Percentiles rank a stretch among this genome's conserved stretches.
These are phyloP conservation scores for Xestia xanthographa DNA, from an alignment of 2,888 invertebrate genomes.

Conservation along the genomic window DNA sequence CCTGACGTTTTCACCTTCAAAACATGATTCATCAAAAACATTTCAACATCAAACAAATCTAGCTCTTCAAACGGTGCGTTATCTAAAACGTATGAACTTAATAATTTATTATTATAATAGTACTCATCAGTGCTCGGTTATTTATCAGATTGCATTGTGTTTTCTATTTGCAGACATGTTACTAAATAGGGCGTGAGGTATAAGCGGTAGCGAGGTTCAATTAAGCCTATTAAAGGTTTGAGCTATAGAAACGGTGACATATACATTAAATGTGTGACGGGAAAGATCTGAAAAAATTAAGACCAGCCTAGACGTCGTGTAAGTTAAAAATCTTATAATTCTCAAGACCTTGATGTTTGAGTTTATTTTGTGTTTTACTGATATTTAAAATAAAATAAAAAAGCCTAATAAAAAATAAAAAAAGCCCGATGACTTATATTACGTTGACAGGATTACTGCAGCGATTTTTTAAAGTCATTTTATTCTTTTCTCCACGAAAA, in stretches of 20 bases:
- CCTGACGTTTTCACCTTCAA: too few species aligned
- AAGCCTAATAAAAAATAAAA: too few species aligned
- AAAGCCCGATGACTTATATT: background rate
- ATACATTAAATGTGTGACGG: background rate
- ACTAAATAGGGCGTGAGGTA: constrained; percentile 2
- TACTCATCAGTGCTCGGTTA: constrained; percentile 37
- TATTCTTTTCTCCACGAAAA: background rate
- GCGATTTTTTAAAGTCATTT: background rate
- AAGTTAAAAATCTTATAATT: background rate
- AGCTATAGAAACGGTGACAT: background rate
- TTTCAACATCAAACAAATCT: background rate
- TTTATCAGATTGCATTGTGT: constrained; percentile 65
- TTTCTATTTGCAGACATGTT: constrained; percentile 56
- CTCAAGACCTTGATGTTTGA: background rate
- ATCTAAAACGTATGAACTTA: constrained; percentile 23
- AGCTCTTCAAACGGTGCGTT: constrained; percentile 15
- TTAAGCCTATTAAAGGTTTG: background rate
- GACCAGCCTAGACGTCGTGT: background rate
- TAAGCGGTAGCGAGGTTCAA: constrained; percentile 34
- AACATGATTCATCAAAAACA: background rate
- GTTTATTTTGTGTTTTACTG: background rate
- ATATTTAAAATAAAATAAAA: background rate
- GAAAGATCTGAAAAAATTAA: background rate
- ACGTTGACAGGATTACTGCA: background rate
- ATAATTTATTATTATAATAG: constrained; percentile 28